Base-by-base conservation (phyloP, 2,888 invertebrate genomes). In the Cistogaster globosa region DNA sequence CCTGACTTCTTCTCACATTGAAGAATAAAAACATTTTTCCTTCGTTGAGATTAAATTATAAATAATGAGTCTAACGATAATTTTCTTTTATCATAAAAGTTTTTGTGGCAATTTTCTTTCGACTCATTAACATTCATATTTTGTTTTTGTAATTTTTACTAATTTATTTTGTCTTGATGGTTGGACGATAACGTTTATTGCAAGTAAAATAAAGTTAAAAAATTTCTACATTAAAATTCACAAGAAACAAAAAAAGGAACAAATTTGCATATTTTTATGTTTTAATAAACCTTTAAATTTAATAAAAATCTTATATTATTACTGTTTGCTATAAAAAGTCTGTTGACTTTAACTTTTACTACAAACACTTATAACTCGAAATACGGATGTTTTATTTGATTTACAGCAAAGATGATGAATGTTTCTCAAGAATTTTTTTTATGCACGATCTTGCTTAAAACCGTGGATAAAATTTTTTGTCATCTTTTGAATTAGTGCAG, bases 261-360 rank as follows among this genome's bases (percentile, higher is more conserved):
- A 60, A 16, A 38, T 9, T 36, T 22, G n/a, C 26, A 14, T 38
- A 4, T 57, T 71, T 71, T 58, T 32, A 48, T 58, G 42, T 26
- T 20, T 58, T 65, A 42, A 48, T 36, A 58, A 58, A 76, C 60
- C 51, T 60, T 72, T 72, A 72, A 72, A 72, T 60, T 36, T 11
- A 60, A 72, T 48, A 72, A 38, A 11, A 48, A 32, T 60, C 16
- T 36, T 60, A 26, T 4, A 26, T 32, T 38, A 32, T 16, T 20
- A 51, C 32, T 60, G 2, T 60, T 42, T 32, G 8, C 36, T 36
- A 51, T 20, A 51, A 60, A 60, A 22, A 26, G 32, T 60, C 8
- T 51, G 14, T 60, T 57, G 14, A 45, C 36, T 22, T 42, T 16
- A 20, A 65, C 38, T 38, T n/a, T 67, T 42, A 22, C 22, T 6